These are phyloP conservation scores for Leistus spinibarbis DNA, from an alignment of 2,888 invertebrate genomes.

Conservation along the genomic window DNA sequence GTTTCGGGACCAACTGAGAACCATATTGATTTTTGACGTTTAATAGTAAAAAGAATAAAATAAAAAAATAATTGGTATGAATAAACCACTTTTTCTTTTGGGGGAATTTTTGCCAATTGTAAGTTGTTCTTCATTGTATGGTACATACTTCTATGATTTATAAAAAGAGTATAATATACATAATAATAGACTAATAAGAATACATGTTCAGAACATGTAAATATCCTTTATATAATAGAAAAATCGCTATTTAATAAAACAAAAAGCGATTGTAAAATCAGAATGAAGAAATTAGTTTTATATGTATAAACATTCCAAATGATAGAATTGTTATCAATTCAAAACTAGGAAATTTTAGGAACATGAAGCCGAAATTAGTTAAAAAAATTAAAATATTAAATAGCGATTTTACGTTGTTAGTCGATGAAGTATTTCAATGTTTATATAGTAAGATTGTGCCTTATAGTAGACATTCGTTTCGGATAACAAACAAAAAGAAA, in stretches of 20 bases:
- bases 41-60: constrained; percentile 17
- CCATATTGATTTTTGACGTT: constrained; percentile 10
- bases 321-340: constrained; percentile 17
- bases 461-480: constrained; percentile 49
- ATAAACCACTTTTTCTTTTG: constrained; percentile 4
- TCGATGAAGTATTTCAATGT: constrained; percentile 40
- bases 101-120: constrained; percentile 26
- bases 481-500: not conserved
- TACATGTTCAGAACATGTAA: constrained; percentile 29
- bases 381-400: constrained; percentile 23
- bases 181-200: constrained; percentile 15
- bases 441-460: constrained; percentile 53
- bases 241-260: constrained; percentile 33
- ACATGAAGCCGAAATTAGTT: not conserved
- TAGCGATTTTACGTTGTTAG: constrained; percentile 36
- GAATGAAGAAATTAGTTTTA: constrained; percentile 28
- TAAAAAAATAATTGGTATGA: constrained; percentile 5
- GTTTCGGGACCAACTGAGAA: constrained; percentile 23
- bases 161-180: constrained; percentile 9
- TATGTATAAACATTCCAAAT: constrained; percentile 21
- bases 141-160: constrained; percentile 30
- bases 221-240: constrained; percentile 21
- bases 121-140: constrained; percentile 18
- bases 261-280: constrained; percentile 13
- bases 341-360: constrained; percentile 1